These are phyloP conservation scores for Dendrocincla fuliginosa DNA, from an alignment of 2,797 vertebrate genomes.

Conservation along the genomic window DNA sequence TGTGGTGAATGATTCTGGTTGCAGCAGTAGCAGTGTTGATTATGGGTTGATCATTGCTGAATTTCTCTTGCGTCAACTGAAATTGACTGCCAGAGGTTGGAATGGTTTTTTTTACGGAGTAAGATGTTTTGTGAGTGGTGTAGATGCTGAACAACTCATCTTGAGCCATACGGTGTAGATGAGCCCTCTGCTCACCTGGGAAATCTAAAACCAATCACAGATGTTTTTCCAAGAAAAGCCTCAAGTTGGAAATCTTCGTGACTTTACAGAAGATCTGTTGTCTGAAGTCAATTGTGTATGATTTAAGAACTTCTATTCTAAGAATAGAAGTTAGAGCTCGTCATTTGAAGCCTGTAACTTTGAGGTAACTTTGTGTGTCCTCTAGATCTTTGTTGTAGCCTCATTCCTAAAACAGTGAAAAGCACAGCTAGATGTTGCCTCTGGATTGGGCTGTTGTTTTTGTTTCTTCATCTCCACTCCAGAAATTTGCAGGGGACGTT, in stretches of 20 bases:
- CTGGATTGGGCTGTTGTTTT: background rate
- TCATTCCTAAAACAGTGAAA: background rate
- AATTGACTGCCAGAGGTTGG: background rate
- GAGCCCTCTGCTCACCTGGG: background rate
- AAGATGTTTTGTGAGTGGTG: background rate
- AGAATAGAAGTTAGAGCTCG: background rate
- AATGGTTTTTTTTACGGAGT: background rate
- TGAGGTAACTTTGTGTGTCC: background rate
- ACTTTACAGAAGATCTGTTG: background rate
- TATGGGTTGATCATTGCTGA: background rate
- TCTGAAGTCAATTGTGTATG: background rate
- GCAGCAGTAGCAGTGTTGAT: background rate
- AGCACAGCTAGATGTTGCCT: background rate
- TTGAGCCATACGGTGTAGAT: fast-evolving
- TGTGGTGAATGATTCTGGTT: background rate
- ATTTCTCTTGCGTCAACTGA: background rate
- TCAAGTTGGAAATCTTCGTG: background rate
- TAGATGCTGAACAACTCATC: background rate
- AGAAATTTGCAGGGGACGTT: background rate
- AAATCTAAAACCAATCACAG: background rate
- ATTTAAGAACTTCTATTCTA: too few relatives aligned
- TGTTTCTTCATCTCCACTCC: background rate
- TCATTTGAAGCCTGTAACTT: background rate
- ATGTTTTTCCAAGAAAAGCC: background rate
- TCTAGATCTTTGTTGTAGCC: background rate